Evolutionary conservation across 2,797 vertebrate genomes (phyloP).

Genomic region (Myotis findleyi): DNA sequence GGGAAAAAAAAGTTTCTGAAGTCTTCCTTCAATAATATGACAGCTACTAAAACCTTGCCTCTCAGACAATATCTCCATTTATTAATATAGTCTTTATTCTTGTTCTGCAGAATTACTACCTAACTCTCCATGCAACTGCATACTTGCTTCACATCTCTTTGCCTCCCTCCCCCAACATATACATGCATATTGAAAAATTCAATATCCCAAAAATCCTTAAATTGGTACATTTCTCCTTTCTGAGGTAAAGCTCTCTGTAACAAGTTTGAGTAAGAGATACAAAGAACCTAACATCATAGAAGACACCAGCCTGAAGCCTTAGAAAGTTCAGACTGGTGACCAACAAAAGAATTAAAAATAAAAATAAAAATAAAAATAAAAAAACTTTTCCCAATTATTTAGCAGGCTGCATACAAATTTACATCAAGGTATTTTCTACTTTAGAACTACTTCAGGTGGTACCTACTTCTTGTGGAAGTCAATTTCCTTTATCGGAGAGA

Average conservation of each 20-base stretch:
- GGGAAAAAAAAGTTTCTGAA: neutral
- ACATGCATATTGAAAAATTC: neutral
- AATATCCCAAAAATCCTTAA: conserved; percentile 30
- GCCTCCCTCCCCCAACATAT: neutral
- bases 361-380: neutral
- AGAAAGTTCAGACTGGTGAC: neutral
- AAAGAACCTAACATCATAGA: neutral
- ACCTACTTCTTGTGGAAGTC: neutral
- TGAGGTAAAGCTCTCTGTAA: neutral
- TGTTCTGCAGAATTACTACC: neutral
- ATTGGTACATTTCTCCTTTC: neutral
- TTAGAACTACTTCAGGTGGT: neutral
- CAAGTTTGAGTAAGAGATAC: neutral
- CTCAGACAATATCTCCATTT: neutral
- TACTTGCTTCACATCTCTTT: neutral
- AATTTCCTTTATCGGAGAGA: neutral
- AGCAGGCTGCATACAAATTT: neutral
- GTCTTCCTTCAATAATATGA: neutral
- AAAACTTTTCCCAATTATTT: neutral
- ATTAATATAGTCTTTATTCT: conserved; percentile 16
- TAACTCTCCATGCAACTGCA: neutral
- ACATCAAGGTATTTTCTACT: neutral
- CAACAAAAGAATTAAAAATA: neutral
- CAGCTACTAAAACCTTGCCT: neutral
- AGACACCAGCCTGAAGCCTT: neutral